Base-by-base conservation (phyloP, 2,113 vertebrate species). In the Nycticebus coucang region DNA sequence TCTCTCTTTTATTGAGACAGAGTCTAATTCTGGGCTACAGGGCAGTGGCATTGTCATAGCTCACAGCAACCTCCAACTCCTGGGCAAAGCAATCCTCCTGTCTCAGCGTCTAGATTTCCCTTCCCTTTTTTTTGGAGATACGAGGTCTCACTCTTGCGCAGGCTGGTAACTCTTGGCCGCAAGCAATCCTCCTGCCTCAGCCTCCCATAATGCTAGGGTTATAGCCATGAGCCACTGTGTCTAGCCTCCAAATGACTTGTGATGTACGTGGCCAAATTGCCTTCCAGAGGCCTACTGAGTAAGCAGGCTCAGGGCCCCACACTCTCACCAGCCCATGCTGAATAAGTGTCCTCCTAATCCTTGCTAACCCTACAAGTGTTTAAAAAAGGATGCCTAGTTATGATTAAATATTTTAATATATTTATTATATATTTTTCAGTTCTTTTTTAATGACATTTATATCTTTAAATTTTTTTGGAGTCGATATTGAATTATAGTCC, bases 281-380 rank as follows among this genome's bases (percentile, higher is more conserved):
- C 19, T 57, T 78, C 4, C 55, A 45, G 50, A 17, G 37, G 15
- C 35, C 21, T 18, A 1, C 5, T 17, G 33, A 0, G 0, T 21
- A 33, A 19, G 24, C 0, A 0, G 15, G 15, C 1, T 53, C 14
- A 2, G 26, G 30, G 8, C 41, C 24, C 57, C 59, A 37, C 2
- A 4, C 2, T 41, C 24, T 28, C 7, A 9, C 19, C n/a, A 84
- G 45, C 57, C n/a, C 35, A 26, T n/a, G 4, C 26, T n/a, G 19
- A 19, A 13, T 50, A 26, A n/a, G 8, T 74, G 8, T n/a, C 66
- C 57, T 37, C 53, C 33, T 57, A 22, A 41, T n/a, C 57, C 59
- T 72, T 57, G 17, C 41, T 45, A 91, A 75, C 59, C 45, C 71
- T 24, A 53, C 8, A 19, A 30, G 4, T 17, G 3, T 79, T 79